Conservation (phyloP, 1,140 invertebrate species). For the Drosophila funebris region DNA sequence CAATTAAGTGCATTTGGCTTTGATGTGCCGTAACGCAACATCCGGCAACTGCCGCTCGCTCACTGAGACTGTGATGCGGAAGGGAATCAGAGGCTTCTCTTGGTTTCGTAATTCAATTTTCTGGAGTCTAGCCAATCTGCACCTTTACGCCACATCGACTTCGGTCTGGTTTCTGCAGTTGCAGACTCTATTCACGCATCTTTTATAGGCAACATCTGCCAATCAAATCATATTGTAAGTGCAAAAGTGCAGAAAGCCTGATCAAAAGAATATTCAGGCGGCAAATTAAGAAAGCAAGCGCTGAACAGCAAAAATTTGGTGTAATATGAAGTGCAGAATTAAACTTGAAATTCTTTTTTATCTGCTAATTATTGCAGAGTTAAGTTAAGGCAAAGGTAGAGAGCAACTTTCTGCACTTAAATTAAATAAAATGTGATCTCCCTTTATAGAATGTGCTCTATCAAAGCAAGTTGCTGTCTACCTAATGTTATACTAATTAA, state of each 20-base stretch:
- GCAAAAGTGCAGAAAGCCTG: not conserved
- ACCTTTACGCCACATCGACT: not conserved
- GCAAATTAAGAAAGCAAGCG: too few species aligned
- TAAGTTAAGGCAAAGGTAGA: too few species aligned
- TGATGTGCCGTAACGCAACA: constrained; percentile 36
- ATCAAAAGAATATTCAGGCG: too few species aligned
- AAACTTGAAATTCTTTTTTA: too few species aligned
- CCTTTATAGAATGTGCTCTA: too few species aligned
- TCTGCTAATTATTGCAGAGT: too few species aligned
- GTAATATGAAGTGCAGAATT: not conserved
- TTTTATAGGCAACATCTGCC: not conserved
- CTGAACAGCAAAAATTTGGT: too few species aligned
- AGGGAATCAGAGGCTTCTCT: not conserved
- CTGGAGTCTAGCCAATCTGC: not conserved
- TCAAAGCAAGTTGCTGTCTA: too few species aligned
- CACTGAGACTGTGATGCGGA: not conserved
- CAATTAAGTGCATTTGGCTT: constrained; percentile 70
- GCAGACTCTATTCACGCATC: not conserved
- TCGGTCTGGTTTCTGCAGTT: not conserved
- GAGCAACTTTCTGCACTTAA: too few species aligned
- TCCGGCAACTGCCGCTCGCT: not conserved
- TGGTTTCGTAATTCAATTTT: constrained; percentile 26
- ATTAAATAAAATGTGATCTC: too few species aligned
- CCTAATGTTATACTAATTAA: too few species aligned
- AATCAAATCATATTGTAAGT: not conserved